Evolutionary conservation across 1,140 invertebrate species (phyloP), one percentile per base, ranked within the genome.

Genomic region (Aphaenogaster floridana): DNA sequence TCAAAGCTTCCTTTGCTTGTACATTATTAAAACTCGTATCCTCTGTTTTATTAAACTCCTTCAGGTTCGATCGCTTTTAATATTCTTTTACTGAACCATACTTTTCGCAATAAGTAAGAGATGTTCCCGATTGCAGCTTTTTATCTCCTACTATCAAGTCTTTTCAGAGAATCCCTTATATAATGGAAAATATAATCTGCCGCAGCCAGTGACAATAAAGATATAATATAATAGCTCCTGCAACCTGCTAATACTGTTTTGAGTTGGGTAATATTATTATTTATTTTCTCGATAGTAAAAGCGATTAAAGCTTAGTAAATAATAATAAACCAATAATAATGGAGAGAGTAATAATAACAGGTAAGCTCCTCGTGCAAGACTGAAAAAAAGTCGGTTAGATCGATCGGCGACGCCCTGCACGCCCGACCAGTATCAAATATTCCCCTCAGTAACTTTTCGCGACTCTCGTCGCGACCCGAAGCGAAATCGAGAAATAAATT

Each of bases 401-500:
- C 57, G 42, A 64, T 78, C 59, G 36, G 57, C 9, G 54, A 78
- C 57, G 39, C 54, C 13, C 34, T 54, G n/a, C 54, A 77, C 54
- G 54, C 11, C 7, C 61, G 68, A 17, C 13, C 21, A 11, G 13
- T 52, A 79, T 80, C 78, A 52, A 34, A 52, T 68, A 80, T 80
- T 69, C 63, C 45, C n/a, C 63, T 80, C 78, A 28, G 78, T 69
- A 80, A 80, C 42, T 69, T 80, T 80, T 52, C 63, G 45, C 34
- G 45, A 68, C 45, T 79, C 42, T 79, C 61, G 45, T 80, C 45
- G 57, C 59, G 42, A 78, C 59, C 42, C 13, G 45, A n/a, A 52
- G 45, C 78, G 45, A 66, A 64, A 80, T 68, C 63, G 61, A 69
- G 78, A 80, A 80, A 80, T 80, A 80, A 80, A 80, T 80, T 80